These are phyloP conservation scores for Rattus norvegicus DNA, from an alignment of 2,113 vertebrate genomes.

Conservation along the genomic window DNA sequence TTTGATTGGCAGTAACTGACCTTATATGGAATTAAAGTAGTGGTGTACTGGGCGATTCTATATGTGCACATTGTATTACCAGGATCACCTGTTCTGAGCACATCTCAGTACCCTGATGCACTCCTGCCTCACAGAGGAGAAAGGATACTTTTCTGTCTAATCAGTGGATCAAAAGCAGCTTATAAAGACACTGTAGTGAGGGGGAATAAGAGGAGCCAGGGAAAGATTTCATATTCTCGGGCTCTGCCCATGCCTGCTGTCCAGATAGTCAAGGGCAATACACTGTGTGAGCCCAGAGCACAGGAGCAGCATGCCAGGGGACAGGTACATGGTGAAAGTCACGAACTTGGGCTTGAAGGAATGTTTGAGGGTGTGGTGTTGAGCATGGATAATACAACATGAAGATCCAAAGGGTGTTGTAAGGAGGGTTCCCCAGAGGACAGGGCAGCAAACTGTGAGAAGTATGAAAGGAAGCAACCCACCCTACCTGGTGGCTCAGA, in stretches of 20 bases:
- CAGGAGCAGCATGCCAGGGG: fast-evolving
- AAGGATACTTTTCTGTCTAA: slow-evolving; percentile 50
- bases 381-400: not conserved
- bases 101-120: slow-evolving; percentile 58
- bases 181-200: not conserved
- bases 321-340: not conserved
- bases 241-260: not conserved
- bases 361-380: not conserved
- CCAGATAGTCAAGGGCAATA: not conserved
- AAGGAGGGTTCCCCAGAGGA: not conserved
- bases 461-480: not conserved
- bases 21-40: slow-evolving; percentile 76
- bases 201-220: not conserved
- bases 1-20: slow-evolving; percentile 65
- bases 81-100: slow-evolving; percentile 30
- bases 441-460: not conserved
- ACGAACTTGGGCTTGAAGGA: not conserved
- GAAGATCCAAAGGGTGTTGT: not conserved
- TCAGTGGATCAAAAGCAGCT: slow-evolving; percentile 3
- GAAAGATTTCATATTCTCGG: not conserved
- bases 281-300: not conserved
- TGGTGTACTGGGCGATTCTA: slow-evolving; percentile 43
- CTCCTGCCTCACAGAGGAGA: slow-evolving; percentile 72
- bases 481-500: not conserved
- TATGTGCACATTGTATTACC: slow-evolving; percentile 56